Percentiles rank a stretch among this genome's conserved stretches.
These are phyloP conservation scores for Rhipidura dahli DNA, from an alignment of 2,113 vertebrate species.

Conservation along the genomic window DNA sequence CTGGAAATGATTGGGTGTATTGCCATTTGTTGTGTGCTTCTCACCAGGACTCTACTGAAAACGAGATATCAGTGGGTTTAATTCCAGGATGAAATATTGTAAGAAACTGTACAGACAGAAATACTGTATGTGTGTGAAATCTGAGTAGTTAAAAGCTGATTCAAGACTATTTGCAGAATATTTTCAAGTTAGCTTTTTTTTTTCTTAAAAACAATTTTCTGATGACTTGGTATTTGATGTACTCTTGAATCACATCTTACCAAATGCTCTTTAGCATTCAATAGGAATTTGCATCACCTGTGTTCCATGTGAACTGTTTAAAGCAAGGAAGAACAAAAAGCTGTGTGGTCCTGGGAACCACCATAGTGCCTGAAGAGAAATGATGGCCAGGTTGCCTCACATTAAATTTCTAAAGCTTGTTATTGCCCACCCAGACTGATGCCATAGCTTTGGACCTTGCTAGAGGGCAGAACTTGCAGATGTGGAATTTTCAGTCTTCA, in stretches of 20 bases:
- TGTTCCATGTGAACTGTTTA: background rate
- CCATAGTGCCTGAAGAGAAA: background rate
- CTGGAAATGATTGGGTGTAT: background rate
- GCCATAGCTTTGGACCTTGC: background rate
- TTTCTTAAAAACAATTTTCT: background rate
- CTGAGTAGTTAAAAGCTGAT: background rate
- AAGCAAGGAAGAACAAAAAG: background rate
- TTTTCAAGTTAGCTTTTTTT: background rate
- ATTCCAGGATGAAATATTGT: constrained; percentile 11
- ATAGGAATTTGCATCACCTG: background rate
- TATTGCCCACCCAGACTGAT: background rate
- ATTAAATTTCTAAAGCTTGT: background rate
- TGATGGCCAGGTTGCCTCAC: background rate
- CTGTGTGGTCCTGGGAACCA: accelerated
- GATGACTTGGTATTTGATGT: background rate
- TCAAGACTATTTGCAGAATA: background rate
- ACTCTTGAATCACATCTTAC: background rate
- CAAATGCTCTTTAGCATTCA: background rate
- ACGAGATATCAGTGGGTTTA: background rate
- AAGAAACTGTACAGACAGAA: background rate
- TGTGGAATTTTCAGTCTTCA: background rate
- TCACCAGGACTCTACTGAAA: constrained; percentile 3
- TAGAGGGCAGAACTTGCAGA: background rate
- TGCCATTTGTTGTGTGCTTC: background rate
- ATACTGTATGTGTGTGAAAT: background rate